These are phyloP conservation scores for Volucella bombylans DNA, from an alignment of 2,888 invertebrate species.

Conservation along the genomic window DNA sequence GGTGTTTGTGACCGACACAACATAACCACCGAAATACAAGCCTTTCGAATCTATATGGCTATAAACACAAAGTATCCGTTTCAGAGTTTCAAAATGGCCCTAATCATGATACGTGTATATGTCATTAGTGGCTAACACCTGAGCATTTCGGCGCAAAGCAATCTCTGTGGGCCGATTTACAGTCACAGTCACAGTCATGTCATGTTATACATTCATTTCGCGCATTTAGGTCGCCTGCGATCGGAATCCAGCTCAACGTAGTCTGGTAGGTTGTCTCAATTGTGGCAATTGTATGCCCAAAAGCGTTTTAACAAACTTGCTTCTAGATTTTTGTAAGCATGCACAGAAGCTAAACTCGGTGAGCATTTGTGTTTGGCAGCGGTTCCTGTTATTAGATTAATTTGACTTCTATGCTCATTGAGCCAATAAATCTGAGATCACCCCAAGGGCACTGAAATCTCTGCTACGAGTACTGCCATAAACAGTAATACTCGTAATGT, in stretches of 20 bases:
- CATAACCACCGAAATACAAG: constrained; percentile 12
- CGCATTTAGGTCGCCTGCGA: constrained; percentile 62
- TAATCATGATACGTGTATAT: background rate
- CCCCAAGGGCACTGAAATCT: constrained; percentile 57
- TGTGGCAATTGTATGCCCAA: constrained; percentile 53
- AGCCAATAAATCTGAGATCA: constrained; percentile 65
- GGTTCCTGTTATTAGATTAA: constrained; percentile 65
- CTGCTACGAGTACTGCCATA: constrained; percentile 63
- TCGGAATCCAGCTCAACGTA: constrained; percentile 55
- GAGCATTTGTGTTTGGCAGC: constrained; percentile 25
- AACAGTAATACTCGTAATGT: constrained; percentile 49
- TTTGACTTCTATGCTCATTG: constrained; percentile 65
- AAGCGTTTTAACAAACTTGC: constrained; percentile 51
- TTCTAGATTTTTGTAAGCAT: constrained; percentile 41
- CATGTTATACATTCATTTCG: constrained; percentile 58
- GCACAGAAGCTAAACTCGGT: constrained; percentile 49
- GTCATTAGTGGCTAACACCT: constrained; percentile 68
- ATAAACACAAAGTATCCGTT: constrained; percentile 17
- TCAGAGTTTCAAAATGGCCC: constrained; percentile 1
- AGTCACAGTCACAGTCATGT: constrained; percentile 49
- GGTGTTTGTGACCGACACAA: background rate
- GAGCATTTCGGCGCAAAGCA: constrained; percentile 65
- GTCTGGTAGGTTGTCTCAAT: constrained; percentile 22
- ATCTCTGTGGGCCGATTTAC: constrained; percentile 58
- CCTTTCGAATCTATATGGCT: constrained; percentile 22